Percentiles rank a stretch among this genome's conserved stretches.
phyloP scores from a whole-genome alignment of 2,888 invertebrate genomes.

The Eupelmus urozonus region DNA sequence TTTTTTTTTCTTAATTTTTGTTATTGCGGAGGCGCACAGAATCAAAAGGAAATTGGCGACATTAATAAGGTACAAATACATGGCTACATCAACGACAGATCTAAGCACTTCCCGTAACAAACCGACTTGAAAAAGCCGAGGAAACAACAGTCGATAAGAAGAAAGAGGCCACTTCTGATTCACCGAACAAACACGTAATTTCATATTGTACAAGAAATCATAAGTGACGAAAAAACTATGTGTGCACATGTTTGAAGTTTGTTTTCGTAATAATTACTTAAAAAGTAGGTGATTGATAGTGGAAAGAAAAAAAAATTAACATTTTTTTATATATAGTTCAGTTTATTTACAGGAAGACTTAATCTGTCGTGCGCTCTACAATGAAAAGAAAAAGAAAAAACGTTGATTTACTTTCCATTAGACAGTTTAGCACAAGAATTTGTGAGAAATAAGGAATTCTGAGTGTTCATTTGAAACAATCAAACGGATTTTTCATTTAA shows the following conservation, averaged over 20 bases:
- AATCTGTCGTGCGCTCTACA: constrained; percentile 61
- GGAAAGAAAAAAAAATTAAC: constrained; percentile 51
- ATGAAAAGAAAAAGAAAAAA: constrained; percentile 58
- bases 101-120: constrained; percentile 57
- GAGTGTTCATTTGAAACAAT: constrained; percentile 53
- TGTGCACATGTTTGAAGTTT: too few species aligned
- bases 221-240: too few species aligned
- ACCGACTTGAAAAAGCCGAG: background rate
- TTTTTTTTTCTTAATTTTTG: constrained; percentile 54
- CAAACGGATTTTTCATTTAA: constrained; percentile 27
- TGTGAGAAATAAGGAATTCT: constrained; percentile 47
- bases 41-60: constrained; percentile 52
- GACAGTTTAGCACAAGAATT: constrained; percentile 56
- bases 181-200: background rate
- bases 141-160: constrained; percentile 5
- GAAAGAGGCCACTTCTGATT: background rate
- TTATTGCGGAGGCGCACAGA: constrained; percentile 54
- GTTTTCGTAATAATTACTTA: background rate
- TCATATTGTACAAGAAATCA: too few species aligned
- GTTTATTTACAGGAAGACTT: constrained; percentile 62
- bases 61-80: constrained; percentile 57
- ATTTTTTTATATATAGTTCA: constrained; percentile 54
- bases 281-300: constrained; percentile 42
- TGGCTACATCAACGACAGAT: constrained; percentile 55
- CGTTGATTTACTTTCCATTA: constrained; percentile 54